phyloP scores from a whole-genome alignment of 2,113 vertebrate species.

The Arvicanthis niloticus region DNA sequence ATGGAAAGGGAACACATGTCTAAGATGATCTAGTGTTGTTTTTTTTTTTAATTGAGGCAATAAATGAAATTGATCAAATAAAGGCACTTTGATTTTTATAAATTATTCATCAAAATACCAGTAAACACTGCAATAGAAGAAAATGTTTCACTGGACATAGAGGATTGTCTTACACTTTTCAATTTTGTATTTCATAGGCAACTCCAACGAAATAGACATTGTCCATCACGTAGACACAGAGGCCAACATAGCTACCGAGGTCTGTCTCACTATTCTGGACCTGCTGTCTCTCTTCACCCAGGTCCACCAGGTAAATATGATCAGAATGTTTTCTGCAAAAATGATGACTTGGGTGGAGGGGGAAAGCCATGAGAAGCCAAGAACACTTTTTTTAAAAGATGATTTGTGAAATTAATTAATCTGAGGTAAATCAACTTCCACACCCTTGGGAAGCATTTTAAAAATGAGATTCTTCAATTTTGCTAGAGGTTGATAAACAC shows the following conservation, averaged over 20 bases:
- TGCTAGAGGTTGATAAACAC: background rate
- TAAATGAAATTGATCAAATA: slow-evolving; percentile 14
- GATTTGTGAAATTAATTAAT: background rate
- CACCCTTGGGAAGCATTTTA: background rate
- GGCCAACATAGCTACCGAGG: slow-evolving; percentile 96
- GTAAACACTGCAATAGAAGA: background rate
- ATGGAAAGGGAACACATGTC: background rate
- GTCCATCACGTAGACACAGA: slow-evolving; percentile 95
- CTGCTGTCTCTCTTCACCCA: slow-evolving; percentile 95
- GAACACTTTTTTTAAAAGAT: background rate
- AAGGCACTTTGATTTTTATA: slow-evolving; percentile 51
- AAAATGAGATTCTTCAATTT: background rate
- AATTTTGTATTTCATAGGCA: slow-evolving; percentile 83
- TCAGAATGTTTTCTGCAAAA: background rate
- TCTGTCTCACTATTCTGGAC: slow-evolving; percentile 95
- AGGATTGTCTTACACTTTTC: background rate
- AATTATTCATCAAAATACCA: slow-evolving; percentile 27
- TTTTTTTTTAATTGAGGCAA: background rate
- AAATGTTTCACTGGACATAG: background rate
- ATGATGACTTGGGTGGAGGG: background rate
- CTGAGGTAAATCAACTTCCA: background rate
- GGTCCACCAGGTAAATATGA: slow-evolving; percentile 92
- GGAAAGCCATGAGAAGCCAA: background rate
- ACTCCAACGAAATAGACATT: slow-evolving; percentile 92
- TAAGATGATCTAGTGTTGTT: background rate